Conservation (phyloP, 2,113 vertebrate species). For the Notarius quadriscutis region DNA sequence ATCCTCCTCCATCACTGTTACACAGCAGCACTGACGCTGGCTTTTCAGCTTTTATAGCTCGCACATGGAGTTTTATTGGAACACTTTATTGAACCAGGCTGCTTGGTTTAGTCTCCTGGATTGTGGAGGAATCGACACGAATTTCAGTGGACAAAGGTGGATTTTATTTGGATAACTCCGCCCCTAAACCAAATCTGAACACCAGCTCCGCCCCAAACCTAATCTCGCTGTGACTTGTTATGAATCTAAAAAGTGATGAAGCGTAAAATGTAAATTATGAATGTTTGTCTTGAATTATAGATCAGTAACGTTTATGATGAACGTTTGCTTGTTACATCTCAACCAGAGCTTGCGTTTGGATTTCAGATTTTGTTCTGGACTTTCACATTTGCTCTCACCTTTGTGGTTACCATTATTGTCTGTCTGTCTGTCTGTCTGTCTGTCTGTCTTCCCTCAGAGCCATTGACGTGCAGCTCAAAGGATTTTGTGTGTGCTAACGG, state of each 20-base stretch:
- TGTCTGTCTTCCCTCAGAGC: conserved; percentile 67
- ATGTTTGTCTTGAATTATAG: too few species aligned
- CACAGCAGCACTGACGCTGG: neutral
- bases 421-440: conserved; percentile 26
- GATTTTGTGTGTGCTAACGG: conserved; percentile 85
- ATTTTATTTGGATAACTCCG: neutral
- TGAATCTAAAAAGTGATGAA: too few species aligned
- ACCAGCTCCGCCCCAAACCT: neutral
- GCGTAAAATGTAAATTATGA: neutral
- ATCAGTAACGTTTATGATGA: too few species aligned
- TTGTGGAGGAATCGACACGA: neutral
- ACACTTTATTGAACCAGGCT: neutral
- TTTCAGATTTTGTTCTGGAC: neutral
- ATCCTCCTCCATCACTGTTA: neutral
- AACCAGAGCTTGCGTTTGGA: neutral
- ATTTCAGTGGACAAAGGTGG: neutral
- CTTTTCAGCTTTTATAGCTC: neutral
- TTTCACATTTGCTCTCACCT: neutral
- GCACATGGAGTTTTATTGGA: neutral
- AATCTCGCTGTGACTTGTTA: too few species aligned
- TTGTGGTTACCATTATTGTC: neutral
- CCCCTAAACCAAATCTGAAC: neutral
- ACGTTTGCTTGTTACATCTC: too few species aligned
- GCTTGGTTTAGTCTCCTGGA: neutral
- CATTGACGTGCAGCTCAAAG: conserved; percentile 81